Evolutionary conservation across 2,888 invertebrate genomes (phyloP), one percentile per base, ranked within the genome.

Genomic region (Neoitamus cyanurus): DNA sequence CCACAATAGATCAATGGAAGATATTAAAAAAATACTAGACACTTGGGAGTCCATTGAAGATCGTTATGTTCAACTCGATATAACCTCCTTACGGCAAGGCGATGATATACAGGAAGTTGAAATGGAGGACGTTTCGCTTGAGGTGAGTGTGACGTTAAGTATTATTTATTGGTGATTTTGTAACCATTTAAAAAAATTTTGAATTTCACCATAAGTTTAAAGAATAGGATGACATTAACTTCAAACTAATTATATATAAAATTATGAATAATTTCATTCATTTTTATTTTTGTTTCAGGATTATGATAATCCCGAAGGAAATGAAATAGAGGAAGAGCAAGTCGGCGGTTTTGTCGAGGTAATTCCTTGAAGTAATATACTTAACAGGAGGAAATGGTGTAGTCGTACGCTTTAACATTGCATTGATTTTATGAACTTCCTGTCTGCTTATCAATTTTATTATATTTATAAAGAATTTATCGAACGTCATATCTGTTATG

Each of bases 31-130:
- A 86, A 93, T 97, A 85, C 92, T 94, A 69, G 90, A 93, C 85
- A 93, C 93, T 78, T 97, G 97, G 94, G 95, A 95, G 90, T 90
- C 93, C 11, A 96, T 97, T 0, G 98, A 98, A 1, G 89, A 92
- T n/a, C 95, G 96, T 89, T 96, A 96, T 90, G 94, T 96, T 36
- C 93, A 94, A 87, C 90, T 98, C 86, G 98, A 98, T 90, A 94
- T 97, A 9, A 94, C 96, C 15, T 94, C 96, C 25, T 92, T 98
- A 87, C 93, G 98, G 83, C 97, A 98, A 91, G 95, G 95, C 87
- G 95, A 95, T 58, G 94, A 95, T 30, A 97, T 97, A 86, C 92
- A 94, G 31, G 96, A 97, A 89, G 96, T 97, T 84, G 95, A 96
- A 89, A 97, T 97, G 97, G 97, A 97, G 89, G 95, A 95, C 88